These are phyloP conservation scores for Mastomys natalensis DNA, from an alignment of 2,113 vertebrate genomes.

Conservation along the genomic window DNA sequence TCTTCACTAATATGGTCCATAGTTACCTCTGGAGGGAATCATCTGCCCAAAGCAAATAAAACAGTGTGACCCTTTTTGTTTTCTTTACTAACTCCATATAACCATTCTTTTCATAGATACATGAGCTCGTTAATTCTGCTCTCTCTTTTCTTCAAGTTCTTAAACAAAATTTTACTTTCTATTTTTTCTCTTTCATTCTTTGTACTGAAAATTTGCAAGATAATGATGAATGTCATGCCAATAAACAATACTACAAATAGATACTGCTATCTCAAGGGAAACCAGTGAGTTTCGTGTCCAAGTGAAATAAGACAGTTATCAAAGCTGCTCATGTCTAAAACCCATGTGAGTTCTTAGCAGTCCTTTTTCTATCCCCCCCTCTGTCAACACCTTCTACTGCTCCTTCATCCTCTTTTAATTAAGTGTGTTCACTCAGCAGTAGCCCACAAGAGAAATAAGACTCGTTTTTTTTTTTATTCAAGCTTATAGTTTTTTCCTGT, in stretches of 20 bases:
- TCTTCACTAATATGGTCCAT: background rate
- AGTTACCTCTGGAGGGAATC: background rate
- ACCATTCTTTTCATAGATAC: background rate
- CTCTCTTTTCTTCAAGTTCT: background rate
- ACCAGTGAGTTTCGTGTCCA: background rate
- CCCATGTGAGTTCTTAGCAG: background rate
- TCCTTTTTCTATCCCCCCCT: background rate
- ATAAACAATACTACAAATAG: background rate
- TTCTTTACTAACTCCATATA: background rate
- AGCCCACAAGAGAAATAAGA: constrained; percentile 61
- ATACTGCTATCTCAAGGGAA: background rate
- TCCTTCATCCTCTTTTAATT: constrained; percentile 64
- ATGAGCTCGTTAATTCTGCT: background rate
- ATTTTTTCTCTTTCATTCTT: background rate
- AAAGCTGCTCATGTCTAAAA: background rate
- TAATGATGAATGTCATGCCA: background rate
- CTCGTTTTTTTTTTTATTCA: constrained; percentile 29
- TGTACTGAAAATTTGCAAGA: background rate
- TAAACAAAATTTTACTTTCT: background rate
- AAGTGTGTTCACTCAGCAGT: constrained; percentile 42
- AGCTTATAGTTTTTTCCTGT: constrained; percentile 44
- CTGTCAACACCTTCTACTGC: constrained; percentile 10
- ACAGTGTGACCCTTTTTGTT: background rate
- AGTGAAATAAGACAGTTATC: constrained; percentile 11
- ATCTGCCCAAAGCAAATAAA: background rate